A percentile compares a stretch with the other conserved stretches of the same genome.
Evolutionary conservation across 2,888 invertebrate genomes (phyloP).

Genomic region (Acrobasis repandana): DNA sequence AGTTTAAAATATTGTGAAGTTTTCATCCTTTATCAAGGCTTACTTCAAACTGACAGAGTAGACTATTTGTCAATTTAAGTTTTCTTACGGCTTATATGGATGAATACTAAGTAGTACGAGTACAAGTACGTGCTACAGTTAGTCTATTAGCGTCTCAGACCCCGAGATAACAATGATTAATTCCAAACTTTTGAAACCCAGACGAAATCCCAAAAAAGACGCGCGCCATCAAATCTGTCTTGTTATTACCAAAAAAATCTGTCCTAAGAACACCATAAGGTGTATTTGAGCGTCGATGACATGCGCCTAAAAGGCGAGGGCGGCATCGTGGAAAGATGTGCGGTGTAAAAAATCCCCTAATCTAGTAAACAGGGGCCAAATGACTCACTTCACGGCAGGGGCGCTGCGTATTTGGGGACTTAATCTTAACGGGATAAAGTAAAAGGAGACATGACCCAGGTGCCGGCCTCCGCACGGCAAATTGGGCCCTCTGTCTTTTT

Average conservation of each 20-base stretch:
- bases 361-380: slow-evolving; percentile 81
- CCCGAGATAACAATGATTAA: too few relatives aligned
- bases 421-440: slow-evolving; percentile 81
- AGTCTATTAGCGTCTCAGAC: too few relatives aligned
- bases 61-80: not conserved
- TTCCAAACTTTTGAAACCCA: not conserved
- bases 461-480: slow-evolving; percentile 66
- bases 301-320: slow-evolving; percentile 60
- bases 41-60: not conserved
- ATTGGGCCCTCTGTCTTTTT: slow-evolving; percentile 72
- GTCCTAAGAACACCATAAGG: slow-evolving; percentile 57
- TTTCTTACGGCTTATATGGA: not conserved
- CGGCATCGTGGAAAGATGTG: slow-evolving; percentile 62
- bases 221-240: slow-evolving; percentile 29
- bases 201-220: not conserved
- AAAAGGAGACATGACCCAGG: slow-evolving; percentile 82
- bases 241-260: slow-evolving; percentile 49
- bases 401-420: slow-evolving; percentile 72
- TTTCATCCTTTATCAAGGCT: not conserved
- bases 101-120: not conserved
- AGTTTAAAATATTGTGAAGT: too few relatives aligned
- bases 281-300: slow-evolving; percentile 60
- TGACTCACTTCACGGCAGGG: slow-evolving; percentile 78
- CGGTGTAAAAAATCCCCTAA: slow-evolving; percentile 79
- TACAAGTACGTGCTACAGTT: too few relatives aligned